Evolutionary conservation across 2,113 vertebrate genomes (phyloP).

Genomic region (Apeltes quadracus): DNA sequence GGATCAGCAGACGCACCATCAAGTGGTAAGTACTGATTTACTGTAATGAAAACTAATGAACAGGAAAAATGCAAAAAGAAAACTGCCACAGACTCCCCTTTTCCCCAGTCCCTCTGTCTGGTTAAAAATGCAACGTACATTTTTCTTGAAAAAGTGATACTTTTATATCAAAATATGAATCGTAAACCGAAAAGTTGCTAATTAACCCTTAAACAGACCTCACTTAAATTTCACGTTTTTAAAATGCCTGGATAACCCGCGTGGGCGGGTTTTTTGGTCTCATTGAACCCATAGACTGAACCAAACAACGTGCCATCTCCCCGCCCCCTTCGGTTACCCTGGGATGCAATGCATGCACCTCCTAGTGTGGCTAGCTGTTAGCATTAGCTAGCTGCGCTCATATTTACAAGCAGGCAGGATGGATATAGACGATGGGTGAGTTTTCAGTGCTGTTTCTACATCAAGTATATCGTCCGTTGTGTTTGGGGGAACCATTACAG

Average conservation of each 20-base stretch:
- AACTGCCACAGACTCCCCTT: neutral
- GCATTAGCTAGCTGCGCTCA: constrained; percentile 33
- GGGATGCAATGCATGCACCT: constrained; percentile 1
- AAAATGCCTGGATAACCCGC: neutral
- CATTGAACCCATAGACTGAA: too few species aligned
- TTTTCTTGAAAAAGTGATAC: neutral
- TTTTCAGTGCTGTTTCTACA: neutral
- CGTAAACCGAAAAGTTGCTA: neutral
- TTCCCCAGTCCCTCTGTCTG: neutral
- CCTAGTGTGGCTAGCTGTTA: constrained; percentile 36
- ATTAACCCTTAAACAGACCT: neutral
- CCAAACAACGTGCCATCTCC: neutral
- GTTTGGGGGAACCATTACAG: neutral
- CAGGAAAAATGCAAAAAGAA: neutral
- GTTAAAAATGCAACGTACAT: neutral
- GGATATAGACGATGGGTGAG: constrained; percentile 69
- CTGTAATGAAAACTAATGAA: neutral
- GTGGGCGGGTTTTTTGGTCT: constrained; percentile 1
- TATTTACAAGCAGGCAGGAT: constrained; percentile 33
- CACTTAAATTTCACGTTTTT: neutral
- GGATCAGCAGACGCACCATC: neutral
- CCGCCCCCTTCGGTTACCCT: constrained; percentile 41
- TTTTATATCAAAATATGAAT: neutral
- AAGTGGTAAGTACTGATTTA: neutral
- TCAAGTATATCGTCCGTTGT: rapidly evolving